phyloP scores from a whole-genome alignment of 2,888 invertebrate genomes.

The Biston stratarius region DNA sequence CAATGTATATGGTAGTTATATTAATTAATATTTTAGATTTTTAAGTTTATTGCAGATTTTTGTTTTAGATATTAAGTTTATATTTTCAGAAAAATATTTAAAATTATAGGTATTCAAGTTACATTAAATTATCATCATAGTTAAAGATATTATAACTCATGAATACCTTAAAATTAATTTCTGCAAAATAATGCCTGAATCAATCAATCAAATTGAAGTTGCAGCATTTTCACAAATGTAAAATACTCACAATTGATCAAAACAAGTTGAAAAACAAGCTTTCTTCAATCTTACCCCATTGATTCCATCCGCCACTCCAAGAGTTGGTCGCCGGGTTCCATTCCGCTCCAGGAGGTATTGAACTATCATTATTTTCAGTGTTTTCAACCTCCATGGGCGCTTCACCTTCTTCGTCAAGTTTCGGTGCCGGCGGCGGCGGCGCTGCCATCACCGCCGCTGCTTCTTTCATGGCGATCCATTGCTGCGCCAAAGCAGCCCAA shows the following conservation, averaged over 20 bases:
- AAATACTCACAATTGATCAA: not conserved
- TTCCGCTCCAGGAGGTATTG: constrained; percentile 65
- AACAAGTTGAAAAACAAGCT: not conserved
- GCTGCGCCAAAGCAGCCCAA: constrained; percentile 98
- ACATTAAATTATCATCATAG: too few relatives aligned
- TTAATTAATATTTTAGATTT: too few relatives aligned
- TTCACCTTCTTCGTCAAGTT: constrained; percentile 91
- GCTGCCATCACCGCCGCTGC: constrained; percentile 87
- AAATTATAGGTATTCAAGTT: too few relatives aligned
- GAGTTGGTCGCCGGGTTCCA: constrained; percentile 74
- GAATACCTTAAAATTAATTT: too few relatives aligned
- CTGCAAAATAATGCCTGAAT: too few relatives aligned
- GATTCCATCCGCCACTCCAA: constrained; percentile 78
- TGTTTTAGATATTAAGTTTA: too few relatives aligned
- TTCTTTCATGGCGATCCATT: constrained; percentile 99
- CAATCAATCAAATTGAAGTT: too few relatives aligned
- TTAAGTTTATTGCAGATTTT: too few relatives aligned
- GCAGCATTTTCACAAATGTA: not conserved
- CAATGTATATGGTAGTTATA: too few relatives aligned
- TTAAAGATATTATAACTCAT: too few relatives aligned
- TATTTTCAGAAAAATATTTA: too few relatives aligned
- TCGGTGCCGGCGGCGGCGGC: constrained; percentile 86
- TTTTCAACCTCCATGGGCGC: constrained; percentile 95
- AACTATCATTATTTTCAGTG: constrained; percentile 85
- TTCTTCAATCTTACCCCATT: constrained; percentile 71